A percentile compares a stretch with the other conserved stretches of the same genome.
phyloP scores from a whole-genome alignment of 1,140 invertebrate species.

The Stegodyphus mimosarum region DNA sequence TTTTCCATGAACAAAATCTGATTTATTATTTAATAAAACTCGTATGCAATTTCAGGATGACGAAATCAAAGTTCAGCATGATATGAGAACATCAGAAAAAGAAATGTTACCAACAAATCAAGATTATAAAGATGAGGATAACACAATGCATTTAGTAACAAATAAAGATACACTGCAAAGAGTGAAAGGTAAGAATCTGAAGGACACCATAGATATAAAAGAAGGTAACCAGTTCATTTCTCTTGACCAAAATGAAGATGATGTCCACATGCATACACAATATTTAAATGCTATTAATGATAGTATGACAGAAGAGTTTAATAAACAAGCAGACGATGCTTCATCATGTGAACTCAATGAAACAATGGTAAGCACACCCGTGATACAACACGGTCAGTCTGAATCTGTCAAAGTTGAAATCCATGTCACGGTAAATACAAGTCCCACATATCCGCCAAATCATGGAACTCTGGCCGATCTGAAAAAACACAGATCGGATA shows the following conservation, averaged over 20 bases:
- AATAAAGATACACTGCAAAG: constrained; percentile 42
- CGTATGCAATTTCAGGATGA: constrained; percentile 23
- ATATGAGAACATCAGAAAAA: constrained; percentile 41
- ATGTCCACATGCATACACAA: constrained; percentile 28
- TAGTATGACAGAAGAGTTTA: constrained; percentile 22
- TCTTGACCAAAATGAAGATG: constrained; percentile 24
- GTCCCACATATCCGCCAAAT: constrained; percentile 66
- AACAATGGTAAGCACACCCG: neutral
- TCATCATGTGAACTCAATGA: neutral
- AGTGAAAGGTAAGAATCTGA: constrained; percentile 12
- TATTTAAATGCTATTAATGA: constrained; percentile 37
- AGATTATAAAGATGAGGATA: constrained; percentile 20
- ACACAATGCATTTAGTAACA: neutral
- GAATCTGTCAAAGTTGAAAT: constrained; percentile 65
- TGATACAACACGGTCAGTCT: constrained; percentile 32
- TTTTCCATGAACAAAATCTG: too few species aligned
- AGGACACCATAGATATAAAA: neutral
- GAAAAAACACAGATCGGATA: constrained; percentile 83
- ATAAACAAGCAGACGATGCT: constrained; percentile 19
- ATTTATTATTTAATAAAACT: too few species aligned
- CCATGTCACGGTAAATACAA: constrained; percentile 68
- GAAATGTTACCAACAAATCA: constrained; percentile 12
- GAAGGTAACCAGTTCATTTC: neutral
- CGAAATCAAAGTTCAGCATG: constrained; percentile 46
- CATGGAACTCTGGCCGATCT: constrained; percentile 83